Evolutionary conservation across 2,113 vertebrate genomes (phyloP).

Genomic region (Rhea pennata): DNA sequence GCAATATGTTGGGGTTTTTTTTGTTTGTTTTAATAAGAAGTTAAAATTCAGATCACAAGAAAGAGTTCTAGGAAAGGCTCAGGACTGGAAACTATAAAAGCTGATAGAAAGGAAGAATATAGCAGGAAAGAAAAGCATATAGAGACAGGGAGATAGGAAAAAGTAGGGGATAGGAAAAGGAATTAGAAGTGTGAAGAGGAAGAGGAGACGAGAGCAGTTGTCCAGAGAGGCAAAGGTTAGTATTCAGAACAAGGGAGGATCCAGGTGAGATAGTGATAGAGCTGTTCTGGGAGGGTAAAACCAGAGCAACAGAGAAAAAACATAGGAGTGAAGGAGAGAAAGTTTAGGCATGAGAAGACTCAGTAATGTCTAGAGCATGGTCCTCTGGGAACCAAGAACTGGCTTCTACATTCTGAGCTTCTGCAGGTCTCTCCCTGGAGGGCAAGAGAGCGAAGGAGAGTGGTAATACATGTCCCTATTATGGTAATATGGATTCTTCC

Average conservation of each 20-base stretch:
- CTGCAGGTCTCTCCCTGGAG: not conserved
- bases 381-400: fast-evolving
- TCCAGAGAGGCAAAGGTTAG: not conserved
- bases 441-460: not conserved
- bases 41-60: constrained; percentile 29
- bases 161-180: not conserved
- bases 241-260: not conserved
- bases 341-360: not conserved
- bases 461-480: fast-evolving
- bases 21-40: constrained; percentile 36
- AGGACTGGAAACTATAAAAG: constrained; percentile 11
- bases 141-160: not conserved
- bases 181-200: not conserved
- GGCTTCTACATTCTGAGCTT: not conserved
- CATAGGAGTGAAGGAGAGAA: not conserved
- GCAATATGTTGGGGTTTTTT: not conserved
- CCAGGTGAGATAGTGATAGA: not conserved
- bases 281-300: not conserved
- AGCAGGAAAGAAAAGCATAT: not conserved
- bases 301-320: not conserved
- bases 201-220: not conserved
- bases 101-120: not conserved
- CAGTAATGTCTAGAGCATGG: fast-evolving
- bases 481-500: not conserved
- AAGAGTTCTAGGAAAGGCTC: not conserved